Conservation (phyloP, 2,797 vertebrate species). For the Amazona ochrocephala region DNA sequence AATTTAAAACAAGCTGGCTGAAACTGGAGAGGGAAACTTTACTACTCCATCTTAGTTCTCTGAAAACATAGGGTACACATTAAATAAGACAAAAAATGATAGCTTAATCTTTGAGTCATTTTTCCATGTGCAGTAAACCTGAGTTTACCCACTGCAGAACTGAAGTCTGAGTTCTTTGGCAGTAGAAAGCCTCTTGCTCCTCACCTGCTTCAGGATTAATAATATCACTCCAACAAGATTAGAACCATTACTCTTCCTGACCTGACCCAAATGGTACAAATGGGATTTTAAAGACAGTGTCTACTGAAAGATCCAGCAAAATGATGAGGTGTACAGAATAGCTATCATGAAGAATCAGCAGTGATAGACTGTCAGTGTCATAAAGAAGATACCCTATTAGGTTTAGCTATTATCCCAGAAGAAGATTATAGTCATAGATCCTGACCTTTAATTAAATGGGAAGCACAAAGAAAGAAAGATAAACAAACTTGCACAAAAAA, state of each 20-base stretch:
- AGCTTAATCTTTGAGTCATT: constrained; percentile 58
- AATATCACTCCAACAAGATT: constrained; percentile 74
- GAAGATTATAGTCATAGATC: constrained; percentile 74
- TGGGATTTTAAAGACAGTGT: constrained; percentile 78
- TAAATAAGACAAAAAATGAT: constrained; percentile 44
- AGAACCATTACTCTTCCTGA: constrained; percentile 78
- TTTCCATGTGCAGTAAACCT: constrained; percentile 28
- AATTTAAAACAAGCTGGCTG: constrained; percentile 5
- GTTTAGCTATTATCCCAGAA: constrained; percentile 72
- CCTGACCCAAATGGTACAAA: constrained; percentile 77
- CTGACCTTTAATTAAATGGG: constrained; percentile 64
- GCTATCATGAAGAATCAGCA: constrained; percentile 65
- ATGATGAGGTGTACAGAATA: constrained; percentile 69
- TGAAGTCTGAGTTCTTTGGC: constrained; percentile 50
- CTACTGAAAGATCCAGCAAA: constrained; percentile 63
- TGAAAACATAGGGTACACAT: constrained; percentile 19
- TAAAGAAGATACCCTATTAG: constrained; percentile 70
- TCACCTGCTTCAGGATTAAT: constrained; percentile 75
- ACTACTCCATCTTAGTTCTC: constrained; percentile 7
- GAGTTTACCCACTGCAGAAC: constrained; percentile 47
- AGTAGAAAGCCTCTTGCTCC: constrained; percentile 52
- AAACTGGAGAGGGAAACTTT: not conserved
- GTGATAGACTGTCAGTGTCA: constrained; percentile 63
- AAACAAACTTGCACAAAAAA: constrained; percentile 56
- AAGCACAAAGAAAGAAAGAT: constrained; percentile 27